A percentile compares a stretch with the other conserved stretches of the same genome.
Conservation (phyloP, 2,113 vertebrate species). For the Oceanodroma tethys region DNA sequence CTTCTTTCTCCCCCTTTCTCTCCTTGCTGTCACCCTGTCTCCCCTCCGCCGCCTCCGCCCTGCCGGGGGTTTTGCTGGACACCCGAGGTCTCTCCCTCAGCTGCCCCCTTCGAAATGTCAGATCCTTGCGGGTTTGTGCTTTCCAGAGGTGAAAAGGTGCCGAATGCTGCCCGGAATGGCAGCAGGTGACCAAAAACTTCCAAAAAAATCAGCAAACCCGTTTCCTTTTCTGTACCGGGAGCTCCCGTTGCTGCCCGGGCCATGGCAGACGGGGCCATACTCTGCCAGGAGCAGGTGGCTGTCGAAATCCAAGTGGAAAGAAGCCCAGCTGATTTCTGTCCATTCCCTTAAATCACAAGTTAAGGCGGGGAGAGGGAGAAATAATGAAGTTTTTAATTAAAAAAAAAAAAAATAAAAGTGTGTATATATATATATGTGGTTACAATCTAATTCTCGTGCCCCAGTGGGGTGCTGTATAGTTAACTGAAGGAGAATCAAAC, state of each 20-base stretch:
- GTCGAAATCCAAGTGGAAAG: conserved; percentile 4
- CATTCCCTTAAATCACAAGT: conserved; percentile 51
- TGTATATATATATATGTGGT: conserved; percentile 69
- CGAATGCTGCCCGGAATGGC: not conserved
- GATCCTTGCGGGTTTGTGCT: not conserved
- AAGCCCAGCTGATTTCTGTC: conserved; percentile 30
- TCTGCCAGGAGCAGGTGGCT: conserved; percentile 12
- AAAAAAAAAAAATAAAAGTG: conserved; percentile 28
- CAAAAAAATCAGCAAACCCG: not conserved
- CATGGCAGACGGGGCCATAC: not conserved
- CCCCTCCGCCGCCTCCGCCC: not conserved
- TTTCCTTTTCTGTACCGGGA: conserved; percentile 6
- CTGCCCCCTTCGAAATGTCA: not conserved
- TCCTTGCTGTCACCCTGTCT: not conserved
- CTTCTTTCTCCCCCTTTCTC: conserved; percentile 13
- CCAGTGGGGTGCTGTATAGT: conserved; percentile 77
- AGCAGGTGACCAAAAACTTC: conserved; percentile 49
- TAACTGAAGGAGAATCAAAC: conserved; percentile 62
- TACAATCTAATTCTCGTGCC: conserved; percentile 72
- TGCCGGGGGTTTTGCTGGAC: not conserved
- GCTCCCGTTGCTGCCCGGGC: not conserved
- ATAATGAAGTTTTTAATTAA: conserved; percentile 75
- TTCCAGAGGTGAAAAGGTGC: conserved; percentile 37
- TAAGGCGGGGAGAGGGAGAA: conserved; percentile 51
- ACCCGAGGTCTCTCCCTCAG: not conserved